Evolutionary conservation across 1,140 invertebrate genomes (phyloP).

Genomic region (Aphelenchoides fujianensis): DNA sequence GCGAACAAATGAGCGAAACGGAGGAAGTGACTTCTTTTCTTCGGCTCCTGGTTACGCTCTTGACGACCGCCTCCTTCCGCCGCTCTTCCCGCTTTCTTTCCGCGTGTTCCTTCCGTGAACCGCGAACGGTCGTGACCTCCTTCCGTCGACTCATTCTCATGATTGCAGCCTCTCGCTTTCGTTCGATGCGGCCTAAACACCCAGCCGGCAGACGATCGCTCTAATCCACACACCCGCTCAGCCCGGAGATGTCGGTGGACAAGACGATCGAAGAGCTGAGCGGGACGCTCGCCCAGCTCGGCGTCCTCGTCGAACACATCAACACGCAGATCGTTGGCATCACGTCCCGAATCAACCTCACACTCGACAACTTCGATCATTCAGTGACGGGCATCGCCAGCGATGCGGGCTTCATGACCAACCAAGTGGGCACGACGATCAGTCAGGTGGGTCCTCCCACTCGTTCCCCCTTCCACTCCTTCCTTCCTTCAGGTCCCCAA

Average conservation of each 20-base stretch:
- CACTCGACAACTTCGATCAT: slow-evolving; percentile 54
- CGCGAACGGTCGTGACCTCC: too few species aligned
- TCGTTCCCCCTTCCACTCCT: background rate
- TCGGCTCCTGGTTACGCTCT: too few species aligned
- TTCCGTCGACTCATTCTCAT: too few species aligned
- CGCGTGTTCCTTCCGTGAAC: too few species aligned
- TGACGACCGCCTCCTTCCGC: too few species aligned
- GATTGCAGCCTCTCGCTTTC: too few species aligned
- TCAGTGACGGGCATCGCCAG: slow-evolving; percentile 44
- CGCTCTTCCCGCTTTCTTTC: too few species aligned
- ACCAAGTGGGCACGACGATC: slow-evolving; percentile 55
- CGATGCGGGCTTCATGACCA: slow-evolving; percentile 51
- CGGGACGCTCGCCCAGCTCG: slow-evolving; percentile 50
- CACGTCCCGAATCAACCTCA: slow-evolving; percentile 52
- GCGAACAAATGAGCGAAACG: too few species aligned
- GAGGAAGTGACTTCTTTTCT: too few species aligned
- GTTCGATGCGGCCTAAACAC: too few species aligned
- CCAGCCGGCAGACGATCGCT: too few species aligned
- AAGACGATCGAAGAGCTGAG: slow-evolving; percentile 53
- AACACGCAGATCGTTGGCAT: slow-evolving; percentile 53
- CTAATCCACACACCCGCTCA: too few species aligned
- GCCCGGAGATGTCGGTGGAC: slow-evolving; percentile 60
- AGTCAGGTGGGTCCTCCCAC: slow-evolving; percentile 44
- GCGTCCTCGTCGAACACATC: slow-evolving; percentile 51
- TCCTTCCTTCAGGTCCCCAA: slow-evolving; percentile 48